Base-by-base conservation (phyloP, 2,113 vertebrate genomes). In the Zingel zingel region DNA sequence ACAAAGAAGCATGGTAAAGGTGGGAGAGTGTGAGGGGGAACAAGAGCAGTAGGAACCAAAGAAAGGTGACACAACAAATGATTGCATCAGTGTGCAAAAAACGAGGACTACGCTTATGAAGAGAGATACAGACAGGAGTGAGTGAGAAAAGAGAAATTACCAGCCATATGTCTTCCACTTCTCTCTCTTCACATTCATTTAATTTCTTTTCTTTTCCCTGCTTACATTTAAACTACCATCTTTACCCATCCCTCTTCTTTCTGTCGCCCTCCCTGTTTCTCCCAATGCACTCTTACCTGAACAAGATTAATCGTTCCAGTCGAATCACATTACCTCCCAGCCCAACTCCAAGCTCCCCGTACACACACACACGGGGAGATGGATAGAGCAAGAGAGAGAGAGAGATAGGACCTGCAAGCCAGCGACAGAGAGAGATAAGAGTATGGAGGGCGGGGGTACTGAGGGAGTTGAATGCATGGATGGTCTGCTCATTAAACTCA, bases 251-350 rank as follows among this genome's bases (percentile, higher is more conserved):
- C 82, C 67, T 86, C 85, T 89, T 87, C 72, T 65, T 70, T 51
- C 86, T 77, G 79, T 88, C 77, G 67, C 82, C 73, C 80, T 85
- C 88, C 87, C 79, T 78, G 82, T 84, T 82, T 82, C 82, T 89
- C 89, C 89, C 88, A 77, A 27, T 65, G 88, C 89, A 89, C 91
- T 86, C 77, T 92, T 91, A 94, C 89, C 91, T 94, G 91, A 96
- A 91, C 91, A 95, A 95, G 95, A 96, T 95, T 92, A 94, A 96
- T 95, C 74, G 88, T 86, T 91, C 84, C 82, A 86, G 93, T 95
- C 94, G 86, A 93, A 86, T 94, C 88, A 88, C 90, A 94, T 96
- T 95, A 95, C 88, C 88, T 88, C 82, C 84, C 71, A 83, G 86
- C 84, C 82, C 81, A 90, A 91, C 89, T 89, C 77, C 74, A 27